Conservation (phyloP, 1,140 invertebrate species). For the Diorhabda sublineata region DNA sequence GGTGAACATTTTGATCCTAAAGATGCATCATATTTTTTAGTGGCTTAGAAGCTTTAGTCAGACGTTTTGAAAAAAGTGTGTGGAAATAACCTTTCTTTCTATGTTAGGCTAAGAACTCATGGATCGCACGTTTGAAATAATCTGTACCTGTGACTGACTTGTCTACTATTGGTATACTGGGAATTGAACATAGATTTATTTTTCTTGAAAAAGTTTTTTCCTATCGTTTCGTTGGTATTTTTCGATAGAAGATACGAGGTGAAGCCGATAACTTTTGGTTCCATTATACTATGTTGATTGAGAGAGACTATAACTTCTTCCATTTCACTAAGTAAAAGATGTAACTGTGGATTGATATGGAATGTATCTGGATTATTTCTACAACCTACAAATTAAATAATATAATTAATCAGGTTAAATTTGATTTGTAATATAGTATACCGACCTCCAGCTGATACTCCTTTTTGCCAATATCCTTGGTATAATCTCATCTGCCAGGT, state of each 20-base stretch:
- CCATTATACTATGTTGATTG: conserved; percentile 87
- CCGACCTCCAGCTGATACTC: conserved; percentile 75
- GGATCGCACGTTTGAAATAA: not conserved
- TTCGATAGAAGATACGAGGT: conserved; percentile 78
- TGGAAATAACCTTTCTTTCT: no score
- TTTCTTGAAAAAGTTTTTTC: conserved; percentile 78
- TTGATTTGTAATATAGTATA: no score
- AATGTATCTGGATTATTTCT: conserved; percentile 89
- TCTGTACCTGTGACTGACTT: conserved; percentile 59
- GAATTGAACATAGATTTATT: conserved; percentile 86
- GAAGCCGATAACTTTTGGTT: conserved; percentile 92
- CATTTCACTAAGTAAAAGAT: conserved; percentile 74
- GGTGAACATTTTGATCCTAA: no score
- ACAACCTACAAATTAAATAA: conserved; percentile 53
- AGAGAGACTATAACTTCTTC: conserved; percentile 83
- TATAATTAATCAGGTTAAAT: no score
- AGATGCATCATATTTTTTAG: no score
- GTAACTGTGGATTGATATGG: conserved; percentile 88
- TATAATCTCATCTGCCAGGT: conserved; percentile 83
- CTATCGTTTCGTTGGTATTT: conserved; percentile 61
- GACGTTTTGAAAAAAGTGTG: no score
- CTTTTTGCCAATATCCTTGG: conserved; percentile 82
- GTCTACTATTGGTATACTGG: conserved; percentile 86
- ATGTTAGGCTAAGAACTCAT: no score
- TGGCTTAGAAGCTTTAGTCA: no score